Conservation (phyloP, 2,888 invertebrate species). For the Heliconius aoede region DNA sequence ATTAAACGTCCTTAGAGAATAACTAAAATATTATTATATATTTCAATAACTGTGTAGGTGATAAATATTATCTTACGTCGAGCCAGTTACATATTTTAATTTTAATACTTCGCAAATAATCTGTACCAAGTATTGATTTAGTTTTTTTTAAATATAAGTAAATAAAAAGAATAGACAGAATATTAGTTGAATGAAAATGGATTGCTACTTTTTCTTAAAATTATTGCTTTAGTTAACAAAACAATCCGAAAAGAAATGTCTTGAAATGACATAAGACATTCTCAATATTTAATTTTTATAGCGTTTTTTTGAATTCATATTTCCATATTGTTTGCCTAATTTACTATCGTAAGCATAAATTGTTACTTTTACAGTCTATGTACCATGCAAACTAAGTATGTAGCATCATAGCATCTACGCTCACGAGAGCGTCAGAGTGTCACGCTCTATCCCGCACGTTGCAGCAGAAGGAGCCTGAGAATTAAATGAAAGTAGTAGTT, state of each 20-base stretch:
- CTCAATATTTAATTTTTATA: background rate
- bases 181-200: background rate
- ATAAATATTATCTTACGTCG: no score
- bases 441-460: no score
- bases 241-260: background rate
- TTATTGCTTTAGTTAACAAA: no score
- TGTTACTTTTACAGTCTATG: background rate
- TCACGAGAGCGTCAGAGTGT: no score
- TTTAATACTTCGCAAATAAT: background rate
- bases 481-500: no score
- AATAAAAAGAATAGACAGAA: no score
- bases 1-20: slow-evolving; percentile 63
- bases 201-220: no score
- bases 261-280: background rate
- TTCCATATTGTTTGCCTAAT: no score
- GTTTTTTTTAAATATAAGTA: no score
- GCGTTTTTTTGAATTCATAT: no score
- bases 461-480: no score
- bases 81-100: background rate
- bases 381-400: background rate
- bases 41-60: background rate
- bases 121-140: background rate
- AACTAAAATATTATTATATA: slow-evolving; percentile 27
- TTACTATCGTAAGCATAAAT: background rate
- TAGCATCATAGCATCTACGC: no score